These are phyloP conservation scores for Pomatorhinus ruficollis DNA, from an alignment of 2,113 vertebrate species.

Conservation along the genomic window DNA sequence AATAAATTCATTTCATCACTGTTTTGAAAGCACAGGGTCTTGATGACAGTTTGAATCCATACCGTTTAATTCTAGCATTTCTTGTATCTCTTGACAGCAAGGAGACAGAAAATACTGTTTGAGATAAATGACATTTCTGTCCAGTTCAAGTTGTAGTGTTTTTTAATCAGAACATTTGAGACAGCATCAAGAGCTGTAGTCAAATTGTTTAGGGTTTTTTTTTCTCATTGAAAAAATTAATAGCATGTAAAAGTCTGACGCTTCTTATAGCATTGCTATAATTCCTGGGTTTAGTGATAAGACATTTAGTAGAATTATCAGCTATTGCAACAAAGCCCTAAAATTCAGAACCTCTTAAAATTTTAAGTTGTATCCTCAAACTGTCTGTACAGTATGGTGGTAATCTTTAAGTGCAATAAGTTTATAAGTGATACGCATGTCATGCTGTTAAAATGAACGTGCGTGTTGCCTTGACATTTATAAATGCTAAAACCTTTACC, in stretches of 20 bases:
- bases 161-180: conserved; percentile 5
- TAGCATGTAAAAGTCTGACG: fast-evolving
- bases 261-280: not conserved
- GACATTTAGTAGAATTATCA: not conserved
- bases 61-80: conserved; percentile 17
- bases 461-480: conserved; percentile 39
- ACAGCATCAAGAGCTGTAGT: not conserved
- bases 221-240: not conserved
- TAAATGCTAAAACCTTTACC: conserved; percentile 45
- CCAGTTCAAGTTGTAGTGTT: not conserved
- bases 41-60: not conserved
- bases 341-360: not conserved
- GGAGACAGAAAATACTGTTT: conserved; percentile 9
- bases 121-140: conserved; percentile 13
- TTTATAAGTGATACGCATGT: not conserved
- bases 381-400: not conserved
- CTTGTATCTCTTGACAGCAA: not conserved
- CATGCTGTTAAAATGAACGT: conserved; percentile 1
- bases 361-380: not conserved
- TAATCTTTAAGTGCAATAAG: not conserved
- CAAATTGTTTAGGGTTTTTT: not conserved
- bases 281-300: not conserved
- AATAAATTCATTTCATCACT: not conserved
- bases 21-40: not conserved
- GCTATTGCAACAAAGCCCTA: not conserved